Evolutionary conservation across 1,140 invertebrate species (phyloP), one percentile per base, ranked within the genome.

Genomic region (Lanistes nyassanus): DNA sequence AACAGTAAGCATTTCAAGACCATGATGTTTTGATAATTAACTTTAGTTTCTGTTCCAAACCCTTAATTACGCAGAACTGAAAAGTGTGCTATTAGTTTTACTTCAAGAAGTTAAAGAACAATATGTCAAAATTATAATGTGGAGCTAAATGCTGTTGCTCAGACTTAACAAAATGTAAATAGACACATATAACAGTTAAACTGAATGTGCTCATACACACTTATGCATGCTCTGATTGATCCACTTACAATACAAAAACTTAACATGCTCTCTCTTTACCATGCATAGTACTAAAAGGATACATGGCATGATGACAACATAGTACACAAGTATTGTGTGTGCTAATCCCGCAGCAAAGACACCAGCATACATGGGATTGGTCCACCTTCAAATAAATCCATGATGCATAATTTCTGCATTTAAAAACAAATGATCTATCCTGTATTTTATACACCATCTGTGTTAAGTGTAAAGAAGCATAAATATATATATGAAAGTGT

Each of bases 301-400:
- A 87, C 84, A 67, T 13, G 81, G 79, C n/a, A 81, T 31, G 13
- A 87, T 77, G 5, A 76, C 37, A 21, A 78, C 75, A 26, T 82
- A 77, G 62, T 81, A 83, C 16, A 78, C 67, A 19, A 83, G 3
- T n/a, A 80, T 75, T 16, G 85, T 84, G 68, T 86, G 84, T 36
- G 85, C 58, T 47, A 85, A 62, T 34, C 87, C 87, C 65, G 82
- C 87, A 67, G 29, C 77, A 82, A 87, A 88, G 13, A 78, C 70
- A 19, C 87, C 86, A 11, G 84, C 82, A 81, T 73, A 85, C 0
- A 86, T 36, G 26, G 87, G 87, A 75, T 86, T 84, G 13, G 83
- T 82, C 85, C 85, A 86, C 67, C 86, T 88, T 77, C 55, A 79
- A 83, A 62, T 58, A 62, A 51, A 75, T 69, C 67, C 16, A 51